phyloP scores from a whole-genome alignment of 2,888 invertebrate genomes.

The Stenoptilia bipunctidactyla region DNA sequence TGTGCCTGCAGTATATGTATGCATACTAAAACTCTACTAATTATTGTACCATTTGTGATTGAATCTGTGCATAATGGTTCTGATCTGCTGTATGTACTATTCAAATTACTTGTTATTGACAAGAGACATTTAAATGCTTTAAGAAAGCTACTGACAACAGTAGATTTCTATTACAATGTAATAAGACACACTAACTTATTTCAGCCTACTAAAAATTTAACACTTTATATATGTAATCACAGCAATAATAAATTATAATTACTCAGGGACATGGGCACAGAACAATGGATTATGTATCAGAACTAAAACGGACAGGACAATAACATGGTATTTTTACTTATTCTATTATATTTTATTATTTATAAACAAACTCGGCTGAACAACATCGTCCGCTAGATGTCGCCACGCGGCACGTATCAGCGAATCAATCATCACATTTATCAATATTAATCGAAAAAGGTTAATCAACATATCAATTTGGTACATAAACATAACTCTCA shows the following conservation, averaged over 20 bases:
- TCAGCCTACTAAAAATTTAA: conserved; percentile 48
- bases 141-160: conserved; percentile 33
- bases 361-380: conserved; percentile 32
- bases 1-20: not conserved
- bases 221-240: conserved; percentile 65
- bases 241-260: conserved; percentile 62
- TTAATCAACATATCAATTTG: conserved; percentile 52
- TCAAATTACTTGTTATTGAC: not conserved
- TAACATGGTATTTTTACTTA: conserved; percentile 53
- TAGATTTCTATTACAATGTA: conserved; percentile 30
- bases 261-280: conserved; percentile 45
- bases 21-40: not conserved
- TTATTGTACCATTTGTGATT: not conserved
- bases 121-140: conserved; percentile 6
- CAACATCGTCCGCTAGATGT: not conserved
- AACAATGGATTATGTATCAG: conserved; percentile 48
- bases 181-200: conserved; percentile 38
- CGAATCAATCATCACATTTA: conserved; percentile 22
- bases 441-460: conserved; percentile 37
- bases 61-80: not conserved
- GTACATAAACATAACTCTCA: conserved; percentile 62
- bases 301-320: conserved; percentile 50
- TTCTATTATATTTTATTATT: conserved; percentile 29
- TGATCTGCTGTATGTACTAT: not conserved
- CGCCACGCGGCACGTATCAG: conserved; percentile 1